phyloP scores from a whole-genome alignment of 2,113 vertebrate genomes.

The Scomber scombrus region DNA sequence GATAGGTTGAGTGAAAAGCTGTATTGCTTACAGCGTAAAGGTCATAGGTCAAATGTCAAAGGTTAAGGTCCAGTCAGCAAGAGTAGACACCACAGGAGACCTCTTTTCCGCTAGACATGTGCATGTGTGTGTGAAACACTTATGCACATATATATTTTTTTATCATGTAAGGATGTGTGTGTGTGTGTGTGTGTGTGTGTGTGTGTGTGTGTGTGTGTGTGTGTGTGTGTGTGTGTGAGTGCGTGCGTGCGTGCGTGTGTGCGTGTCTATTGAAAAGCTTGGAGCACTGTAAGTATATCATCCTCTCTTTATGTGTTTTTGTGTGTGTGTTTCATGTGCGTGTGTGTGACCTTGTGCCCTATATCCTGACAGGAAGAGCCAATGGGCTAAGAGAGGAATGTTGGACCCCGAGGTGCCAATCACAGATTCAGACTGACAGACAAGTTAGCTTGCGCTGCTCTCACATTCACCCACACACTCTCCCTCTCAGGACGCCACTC shows the following conservation, averaged over 20 bases:
- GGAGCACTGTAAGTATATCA: not conserved
- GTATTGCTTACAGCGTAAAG: slow-evolving; percentile 68
- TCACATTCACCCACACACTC: slow-evolving; percentile 77
- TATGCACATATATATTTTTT: slow-evolving; percentile 25
- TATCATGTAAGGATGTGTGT: not conserved
- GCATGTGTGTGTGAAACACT: not conserved
- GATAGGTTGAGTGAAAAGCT: slow-evolving; percentile 27
- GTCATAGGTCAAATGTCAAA: slow-evolving; percentile 72
- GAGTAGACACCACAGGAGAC: slow-evolving; percentile 46
- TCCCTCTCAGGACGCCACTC: slow-evolving; percentile 71
- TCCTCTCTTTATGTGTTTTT: not conserved
- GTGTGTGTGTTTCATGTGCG: not conserved
- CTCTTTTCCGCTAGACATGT: slow-evolving; percentile 30
- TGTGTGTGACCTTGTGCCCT: slow-evolving; percentile 63
- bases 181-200: not conserved
- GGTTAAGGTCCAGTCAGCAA: slow-evolving; percentile 75
- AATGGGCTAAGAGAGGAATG: slow-evolving; percentile 61
- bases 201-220: not conserved
- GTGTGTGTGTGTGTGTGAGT: not conserved
- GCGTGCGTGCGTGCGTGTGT: not conserved
- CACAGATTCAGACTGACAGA: slow-evolving; percentile 78
- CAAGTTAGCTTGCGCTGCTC: slow-evolving; percentile 68
- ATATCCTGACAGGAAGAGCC: slow-evolving; percentile 74
- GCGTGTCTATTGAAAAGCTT: slow-evolving; percentile 9
- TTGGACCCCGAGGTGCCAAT: slow-evolving; percentile 76